These are phyloP conservation scores for Arvicanthis niloticus DNA, from an alignment of 2,113 vertebrate species.

Conservation along the genomic window DNA sequence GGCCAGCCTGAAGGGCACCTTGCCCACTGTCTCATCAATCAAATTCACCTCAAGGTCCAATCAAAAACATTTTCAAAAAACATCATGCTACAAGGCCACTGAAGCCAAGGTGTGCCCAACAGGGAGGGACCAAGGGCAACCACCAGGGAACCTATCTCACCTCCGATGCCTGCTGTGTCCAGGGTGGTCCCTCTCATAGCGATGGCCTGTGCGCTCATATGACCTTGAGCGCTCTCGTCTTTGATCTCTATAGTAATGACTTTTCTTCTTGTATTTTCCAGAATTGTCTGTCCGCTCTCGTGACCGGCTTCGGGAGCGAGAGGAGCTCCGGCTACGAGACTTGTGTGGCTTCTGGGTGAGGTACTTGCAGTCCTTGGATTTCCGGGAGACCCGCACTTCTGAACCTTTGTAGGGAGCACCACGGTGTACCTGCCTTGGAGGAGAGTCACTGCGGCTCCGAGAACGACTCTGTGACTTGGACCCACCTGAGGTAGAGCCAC, in stretches of 20 bases:
- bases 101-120: background rate
- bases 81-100: rapidly evolving
- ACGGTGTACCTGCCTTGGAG: constrained; percentile 85
- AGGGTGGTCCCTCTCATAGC: constrained; percentile 86
- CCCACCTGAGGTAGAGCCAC: constrained; percentile 87
- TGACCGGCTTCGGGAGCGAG: constrained; percentile 87
- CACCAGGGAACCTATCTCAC: constrained; percentile 63
- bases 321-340: constrained; percentile 85
- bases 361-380: constrained; percentile 87
- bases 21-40: background rate
- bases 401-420: constrained; percentile 81
- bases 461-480: constrained; percentile 91
- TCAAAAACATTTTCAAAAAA: background rate
- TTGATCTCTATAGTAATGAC: constrained; percentile 86
- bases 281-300: constrained; percentile 86
- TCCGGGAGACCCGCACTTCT: constrained; percentile 85
- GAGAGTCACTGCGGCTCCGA: constrained; percentile 89
- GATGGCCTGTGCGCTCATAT: constrained; percentile 86
- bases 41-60: constrained; percentile 44
- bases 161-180: constrained; percentile 88
- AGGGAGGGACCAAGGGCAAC: background rate
- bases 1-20: background rate
- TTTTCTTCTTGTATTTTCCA: constrained; percentile 90
- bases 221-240: constrained; percentile 85
- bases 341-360: constrained; percentile 72